Conservation (phyloP, 2,888 invertebrate species). For the Prosopocoilus inquinatus region DNA sequence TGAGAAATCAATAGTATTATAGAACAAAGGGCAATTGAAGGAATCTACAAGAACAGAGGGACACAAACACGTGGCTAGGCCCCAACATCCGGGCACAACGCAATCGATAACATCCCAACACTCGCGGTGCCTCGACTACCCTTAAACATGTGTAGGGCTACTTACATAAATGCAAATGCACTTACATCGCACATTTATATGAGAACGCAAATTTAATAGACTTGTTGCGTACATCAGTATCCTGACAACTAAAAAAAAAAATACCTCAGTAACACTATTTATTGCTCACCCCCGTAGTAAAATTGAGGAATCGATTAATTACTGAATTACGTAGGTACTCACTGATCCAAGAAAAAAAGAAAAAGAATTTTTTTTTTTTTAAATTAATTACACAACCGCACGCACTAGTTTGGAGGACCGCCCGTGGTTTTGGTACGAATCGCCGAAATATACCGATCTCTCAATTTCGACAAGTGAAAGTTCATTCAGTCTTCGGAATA, state of each 20-base stretch:
- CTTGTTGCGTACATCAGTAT: constrained; percentile 40
- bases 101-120: constrained; percentile 44
- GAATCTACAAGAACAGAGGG: constrained; percentile 48
- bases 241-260: constrained; percentile 3
- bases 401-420: background rate
- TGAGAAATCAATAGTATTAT: constrained; percentile 50
- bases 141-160: constrained; percentile 16
- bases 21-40: constrained; percentile 48
- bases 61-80: constrained; percentile 45
- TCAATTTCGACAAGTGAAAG: too few relatives aligned
- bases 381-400: too few relatives aligned
- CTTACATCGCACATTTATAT: constrained; percentile 42
- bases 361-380: too few relatives aligned
- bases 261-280: constrained; percentile 9
- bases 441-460: too few relatives aligned
- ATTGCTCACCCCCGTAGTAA: background rate
- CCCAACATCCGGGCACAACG: constrained; percentile 33
- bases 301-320: background rate
- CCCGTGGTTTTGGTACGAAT: background rate
- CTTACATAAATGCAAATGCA: constrained; percentile 27
- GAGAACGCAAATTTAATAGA: constrained; percentile 44
- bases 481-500: background rate
- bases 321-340: too few relatives aligned
- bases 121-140: constrained; percentile 29
- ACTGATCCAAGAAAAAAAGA: too few relatives aligned